phyloP scores from a whole-genome alignment of 1,140 invertebrate species.

The Drosophila azteca region DNA sequence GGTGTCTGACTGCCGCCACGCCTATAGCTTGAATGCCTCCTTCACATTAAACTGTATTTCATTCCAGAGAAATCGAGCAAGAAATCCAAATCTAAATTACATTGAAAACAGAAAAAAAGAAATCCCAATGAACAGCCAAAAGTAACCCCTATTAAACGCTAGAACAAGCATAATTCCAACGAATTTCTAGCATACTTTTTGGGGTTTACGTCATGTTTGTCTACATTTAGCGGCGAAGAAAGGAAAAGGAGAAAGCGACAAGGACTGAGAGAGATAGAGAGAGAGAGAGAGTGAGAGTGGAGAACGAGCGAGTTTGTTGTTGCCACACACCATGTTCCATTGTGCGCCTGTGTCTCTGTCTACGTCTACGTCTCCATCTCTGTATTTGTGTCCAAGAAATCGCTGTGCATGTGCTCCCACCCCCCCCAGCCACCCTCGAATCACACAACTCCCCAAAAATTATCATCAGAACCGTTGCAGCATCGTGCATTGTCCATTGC shows the following conservation, averaged over 20 bases:
- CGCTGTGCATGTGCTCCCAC: slow-evolving; percentile 24
- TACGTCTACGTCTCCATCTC: slow-evolving; percentile 37
- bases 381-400: slow-evolving; percentile 35
- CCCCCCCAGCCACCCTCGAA: not conserved
- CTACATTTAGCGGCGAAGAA: slow-evolving; percentile 15
- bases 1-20: slow-evolving; percentile 66
- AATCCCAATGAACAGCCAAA: slow-evolving; percentile 32
- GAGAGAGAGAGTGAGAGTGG: too few species aligned
- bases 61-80: slow-evolving; percentile 11
- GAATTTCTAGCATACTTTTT: slow-evolving; percentile 69
- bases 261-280: too few species aligned
- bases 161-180: slow-evolving; percentile 21
- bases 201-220: slow-evolving; percentile 79
- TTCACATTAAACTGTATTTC: slow-evolving; percentile 37
- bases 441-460: slow-evolving; percentile 19
- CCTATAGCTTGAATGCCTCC: slow-evolving; percentile 20
- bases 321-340: slow-evolving; percentile 26
- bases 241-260: too few species aligned
- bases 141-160: slow-evolving; percentile 23
- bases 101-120: slow-evolving; percentile 13
- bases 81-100: slow-evolving; percentile 10
- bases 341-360: slow-evolving; percentile 34
- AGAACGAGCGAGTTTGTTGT: slow-evolving; percentile 12
- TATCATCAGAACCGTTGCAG: slow-evolving; percentile 43
- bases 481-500: slow-evolving; percentile 27